phyloP scores from a whole-genome alignment of 2,888 invertebrate genomes.

The Deilephila porcellus region DNA sequence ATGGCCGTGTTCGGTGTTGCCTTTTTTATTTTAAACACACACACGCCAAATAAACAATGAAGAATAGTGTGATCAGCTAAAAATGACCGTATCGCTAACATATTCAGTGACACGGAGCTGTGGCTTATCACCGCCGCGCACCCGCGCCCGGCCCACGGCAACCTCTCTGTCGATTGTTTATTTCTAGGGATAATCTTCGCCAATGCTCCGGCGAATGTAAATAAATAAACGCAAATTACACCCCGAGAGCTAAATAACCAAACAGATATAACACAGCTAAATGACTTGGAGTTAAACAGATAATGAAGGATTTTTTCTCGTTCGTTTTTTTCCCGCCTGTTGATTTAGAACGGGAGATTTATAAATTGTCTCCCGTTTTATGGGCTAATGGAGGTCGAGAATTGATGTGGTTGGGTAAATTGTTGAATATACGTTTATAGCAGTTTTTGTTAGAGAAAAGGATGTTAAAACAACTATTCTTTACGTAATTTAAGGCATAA shows the following conservation, averaged over 20 bases:
- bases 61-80: slow-evolving; percentile 45
- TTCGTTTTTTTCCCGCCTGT: not conserved
- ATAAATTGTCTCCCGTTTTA: slow-evolving; percentile 13
- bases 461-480: not conserved
- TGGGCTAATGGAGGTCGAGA: not conserved
- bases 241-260: slow-evolving; percentile 39
- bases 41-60: not conserved
- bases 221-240: slow-evolving; percentile 42
- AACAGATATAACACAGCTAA: slow-evolving; percentile 23
- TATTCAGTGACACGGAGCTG: slow-evolving; percentile 70
- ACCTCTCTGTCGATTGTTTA: slow-evolving; percentile 65
- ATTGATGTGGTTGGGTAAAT: not conserved
- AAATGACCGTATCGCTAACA: slow-evolving; percentile 68
- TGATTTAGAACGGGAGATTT: slow-evolving; percentile 15
- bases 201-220: slow-evolving; percentile 52
- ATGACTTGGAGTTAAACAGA: slow-evolving; percentile 25
- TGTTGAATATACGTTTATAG: not conserved
- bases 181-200: slow-evolving; percentile 71
- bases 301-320: slow-evolving; percentile 1
- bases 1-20: not conserved
- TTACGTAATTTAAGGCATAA: not conserved
- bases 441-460: not conserved
- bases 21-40: slow-evolving; percentile 1
- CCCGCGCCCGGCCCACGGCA: slow-evolving; percentile 42
- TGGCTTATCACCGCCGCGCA: slow-evolving; percentile 64